A percentile compares a stretch with the other conserved stretches of the same genome.
Conservation (phyloP, 1,140 invertebrate species). For the Lepidotrigona ventralis region DNA sequence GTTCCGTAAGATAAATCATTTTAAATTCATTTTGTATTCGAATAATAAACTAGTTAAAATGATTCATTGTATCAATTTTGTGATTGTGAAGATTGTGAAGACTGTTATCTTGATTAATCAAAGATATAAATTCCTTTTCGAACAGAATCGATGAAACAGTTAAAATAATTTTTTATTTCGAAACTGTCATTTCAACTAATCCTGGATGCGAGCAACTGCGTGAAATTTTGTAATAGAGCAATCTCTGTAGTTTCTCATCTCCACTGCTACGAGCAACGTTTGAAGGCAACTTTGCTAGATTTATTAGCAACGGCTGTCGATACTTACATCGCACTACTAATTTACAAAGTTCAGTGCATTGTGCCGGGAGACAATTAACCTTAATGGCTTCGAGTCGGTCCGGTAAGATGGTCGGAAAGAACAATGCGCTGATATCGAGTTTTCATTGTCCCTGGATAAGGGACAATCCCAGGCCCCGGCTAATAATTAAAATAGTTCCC, state of each 20-base stretch:
- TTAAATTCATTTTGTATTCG: too few relatives aligned
- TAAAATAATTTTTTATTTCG: too few relatives aligned
- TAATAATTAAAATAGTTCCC: slow-evolving; percentile 59
- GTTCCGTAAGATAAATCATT: neutral
- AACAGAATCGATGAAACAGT: too few relatives aligned
- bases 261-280: neutral
- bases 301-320: slow-evolving; percentile 46
- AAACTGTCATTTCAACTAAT: neutral
- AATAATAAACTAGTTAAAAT: too few relatives aligned
- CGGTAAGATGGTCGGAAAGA: slow-evolving; percentile 20
- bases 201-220: too few relatives aligned
- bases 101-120: too few relatives aligned
- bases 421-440: slow-evolving; percentile 42
- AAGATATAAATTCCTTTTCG: too few relatives aligned
- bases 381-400: slow-evolving; percentile 25
- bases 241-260: neutral
- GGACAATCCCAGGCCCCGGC: slow-evolving; percentile 18
- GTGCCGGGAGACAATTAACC: slow-evolving; percentile 38
- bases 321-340: slow-evolving; percentile 36
- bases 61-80: too few relatives aligned
- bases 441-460: slow-evolving; percentile 28
- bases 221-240: neutral
- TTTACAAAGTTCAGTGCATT: slow-evolving; percentile 45
- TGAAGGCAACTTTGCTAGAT: slow-evolving; percentile 25
- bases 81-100: too few relatives aligned